phyloP scores from a whole-genome alignment of 2,888 invertebrate species.

The Steromphala cineraria region DNA sequence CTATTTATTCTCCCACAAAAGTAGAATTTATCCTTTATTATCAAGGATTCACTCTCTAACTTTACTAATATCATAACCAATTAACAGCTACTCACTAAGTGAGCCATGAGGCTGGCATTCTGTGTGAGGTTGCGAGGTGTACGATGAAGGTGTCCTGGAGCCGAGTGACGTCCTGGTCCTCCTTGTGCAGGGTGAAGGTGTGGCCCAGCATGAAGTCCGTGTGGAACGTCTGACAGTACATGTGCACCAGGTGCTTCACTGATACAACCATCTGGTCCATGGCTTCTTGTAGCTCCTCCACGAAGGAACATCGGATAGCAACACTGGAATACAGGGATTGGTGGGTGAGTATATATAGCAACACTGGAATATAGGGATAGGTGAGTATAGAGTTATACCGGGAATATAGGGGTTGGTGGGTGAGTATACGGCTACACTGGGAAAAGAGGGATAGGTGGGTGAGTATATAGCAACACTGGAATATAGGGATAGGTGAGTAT shows the following conservation, averaged over 20 bases:
- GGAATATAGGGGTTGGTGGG: no score
- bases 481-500: no score
- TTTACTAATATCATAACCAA: no score
- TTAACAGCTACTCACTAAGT: slow-evolving; percentile 42
- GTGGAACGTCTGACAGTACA: slow-evolving; percentile 89
- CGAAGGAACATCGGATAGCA: slow-evolving; percentile 49
- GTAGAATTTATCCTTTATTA: no score
- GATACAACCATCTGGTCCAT: slow-evolving; percentile 78
- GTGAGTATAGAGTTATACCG: not conserved
- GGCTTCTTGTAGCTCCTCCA: slow-evolving; percentile 75
- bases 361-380: not conserved
- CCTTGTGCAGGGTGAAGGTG: slow-evolving; percentile 42
- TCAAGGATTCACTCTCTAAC: no score
- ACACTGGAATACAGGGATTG: slow-evolving; percentile 32
- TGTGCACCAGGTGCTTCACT: slow-evolving; percentile 87
- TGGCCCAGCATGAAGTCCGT: slow-evolving; percentile 70
- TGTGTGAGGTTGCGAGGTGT: slow-evolving; percentile 82
- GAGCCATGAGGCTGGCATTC: slow-evolving; percentile 57
- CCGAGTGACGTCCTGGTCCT: slow-evolving; percentile 69
- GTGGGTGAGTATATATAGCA: not conserved
- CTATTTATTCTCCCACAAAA: no score
- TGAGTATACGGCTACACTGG: no score
- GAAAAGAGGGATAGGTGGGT: no score
- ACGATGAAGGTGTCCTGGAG: slow-evolving; percentile 81
- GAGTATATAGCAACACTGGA: no score